Evolutionary conservation across 2,797 vertebrate species (phyloP).

Genomic region (Paratrypauchen microcephalus): DNA sequence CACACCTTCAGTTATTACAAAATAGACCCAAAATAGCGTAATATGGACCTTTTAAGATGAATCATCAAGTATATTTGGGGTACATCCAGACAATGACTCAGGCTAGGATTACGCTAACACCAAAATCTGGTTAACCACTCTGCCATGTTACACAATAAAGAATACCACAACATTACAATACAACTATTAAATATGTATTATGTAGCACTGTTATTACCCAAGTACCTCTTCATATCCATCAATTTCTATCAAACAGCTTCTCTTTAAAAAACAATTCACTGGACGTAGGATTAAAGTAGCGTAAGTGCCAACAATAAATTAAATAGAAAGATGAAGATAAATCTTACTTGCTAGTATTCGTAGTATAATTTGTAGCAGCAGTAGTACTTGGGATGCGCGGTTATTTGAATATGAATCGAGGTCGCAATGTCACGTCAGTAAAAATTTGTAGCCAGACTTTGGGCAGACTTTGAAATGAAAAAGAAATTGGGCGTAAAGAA

Average conservation of each 20-base stretch:
- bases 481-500: no score
- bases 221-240: background rate
- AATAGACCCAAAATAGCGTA: no score
- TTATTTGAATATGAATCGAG: no score
- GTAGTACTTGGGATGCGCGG: background rate
- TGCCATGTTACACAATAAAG: background rate
- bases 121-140: background rate
- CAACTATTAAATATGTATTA: background rate
- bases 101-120: background rate
- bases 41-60: no score
- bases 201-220: background rate
- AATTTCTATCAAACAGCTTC: background rate
- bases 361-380: background rate
- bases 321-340: constrained; percentile 34
- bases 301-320: constrained; percentile 30
- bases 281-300: background rate
- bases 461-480: no score
- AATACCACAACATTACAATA: background rate
- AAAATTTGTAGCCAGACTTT: no score
- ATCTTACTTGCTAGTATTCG: background rate
- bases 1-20: no score
- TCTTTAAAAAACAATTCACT: background rate
- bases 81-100: background rate
- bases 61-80: background rate
- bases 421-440: no score